Base-by-base conservation (phyloP, 2,797 vertebrate genomes). In the Myotis planiceps region DNA sequence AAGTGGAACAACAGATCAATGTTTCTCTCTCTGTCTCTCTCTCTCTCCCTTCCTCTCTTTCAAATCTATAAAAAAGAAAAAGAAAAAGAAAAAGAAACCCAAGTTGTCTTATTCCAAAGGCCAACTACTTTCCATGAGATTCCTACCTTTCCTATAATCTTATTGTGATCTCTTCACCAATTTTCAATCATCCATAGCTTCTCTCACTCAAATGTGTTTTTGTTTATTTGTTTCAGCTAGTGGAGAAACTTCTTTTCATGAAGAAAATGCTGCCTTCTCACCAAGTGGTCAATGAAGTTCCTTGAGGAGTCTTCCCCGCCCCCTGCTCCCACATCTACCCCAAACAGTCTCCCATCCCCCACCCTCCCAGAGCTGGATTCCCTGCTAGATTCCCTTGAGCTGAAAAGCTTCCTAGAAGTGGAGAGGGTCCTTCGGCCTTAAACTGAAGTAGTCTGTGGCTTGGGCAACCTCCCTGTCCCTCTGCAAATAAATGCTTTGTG, bases 141-240 rank as follows among this genome's bases (percentile, higher is more conserved):
- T 2, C 16, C 53, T 76, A 19, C 34, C 42, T 80, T 72, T 69
- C 85, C 72, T 49, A 0, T 14, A n/a, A 29, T 34, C 68, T 32
- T 37, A 14, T 9, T 55, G 7, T 85, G 88, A 15, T 12, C 6
- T 82, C 39, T 47, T 71, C 27, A 49, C 75, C 18, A 7, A 58
- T 53, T 83, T 60, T 80, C 39, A 8, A 14, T 49, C 49, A 3
- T 45, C 15, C 9, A 4, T n/a, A 3, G 14, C 37, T 88, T 92
- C 78, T 86, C 75, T 93, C 60, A 87, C 25, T 76, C 4, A 12
- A 25, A 14, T 23, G 27, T 88, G 42, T 92, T 75, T 32, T 51
- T 75, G 97, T 98, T 76, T 82, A 18, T 96, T 80, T 32, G 47
- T 90, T 98, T 98, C 97, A 99, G 98, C 95, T 98, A 97, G 98